Base-by-base conservation (phyloP, 2,113 vertebrate genomes). In the Onychostoma macrolepis region DNA sequence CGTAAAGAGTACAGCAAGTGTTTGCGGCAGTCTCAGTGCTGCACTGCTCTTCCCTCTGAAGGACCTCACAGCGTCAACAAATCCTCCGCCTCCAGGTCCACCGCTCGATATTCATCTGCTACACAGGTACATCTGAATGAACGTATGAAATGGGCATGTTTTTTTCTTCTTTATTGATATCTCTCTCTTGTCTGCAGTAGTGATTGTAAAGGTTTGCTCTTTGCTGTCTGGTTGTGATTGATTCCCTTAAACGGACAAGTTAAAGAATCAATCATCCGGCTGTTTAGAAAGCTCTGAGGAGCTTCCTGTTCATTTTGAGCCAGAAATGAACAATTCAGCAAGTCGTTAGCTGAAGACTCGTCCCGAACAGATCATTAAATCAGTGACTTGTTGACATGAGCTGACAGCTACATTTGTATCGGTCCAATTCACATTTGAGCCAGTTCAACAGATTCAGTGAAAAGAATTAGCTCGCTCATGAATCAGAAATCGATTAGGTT, bases 1-100 rank as follows among this genome's bases (percentile, higher is more conserved):
- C 97, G 98, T 61, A 99, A 99, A 92, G 98, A 99, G 87, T 99
- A 99, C 78, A 97, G 97, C 92, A 99, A 99, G 92, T 99, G 98
- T 93, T 97, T 99, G 94, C 94, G 98, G 89, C 97, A 99, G 92
- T 97, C 98, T 0, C 97, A 98, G 87, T 99, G 98, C 94, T 98
- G 98, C 43, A 95, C 97, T 0, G 94, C 96, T 0, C 94, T 99
- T 69, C 97, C 97, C 0, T 93, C 97, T 0, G 98, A 99, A 92
- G 97, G 96, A 89, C 94, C 98, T 53, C 98, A 99, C 94, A 97
- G 96, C 58, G 96, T 97, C 4, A 96, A 96, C 90, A 99, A 99
- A 93, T 93, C 97, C 0, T 97, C 98, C 15, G 97, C 97, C 1
- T 96, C 97, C 50, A 95, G 98, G 91, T 97, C 97, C 75, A 99